Conservation (phyloP, 2,113 vertebrate genomes). For the Sceloporus undulatus region DNA sequence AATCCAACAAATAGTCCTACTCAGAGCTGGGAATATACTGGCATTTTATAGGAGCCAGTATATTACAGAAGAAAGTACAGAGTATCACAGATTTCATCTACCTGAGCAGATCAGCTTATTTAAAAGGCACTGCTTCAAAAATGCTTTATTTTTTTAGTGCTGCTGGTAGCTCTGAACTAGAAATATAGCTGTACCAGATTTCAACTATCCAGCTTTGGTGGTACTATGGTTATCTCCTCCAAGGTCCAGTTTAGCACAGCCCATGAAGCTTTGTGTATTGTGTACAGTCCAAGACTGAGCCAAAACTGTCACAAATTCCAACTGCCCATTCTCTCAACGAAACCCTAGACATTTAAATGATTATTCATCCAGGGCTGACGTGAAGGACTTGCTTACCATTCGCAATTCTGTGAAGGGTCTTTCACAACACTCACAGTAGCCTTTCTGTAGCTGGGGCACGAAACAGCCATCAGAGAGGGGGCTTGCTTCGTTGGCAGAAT, state of each 20-base stretch:
- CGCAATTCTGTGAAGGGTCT: conserved; percentile 71
- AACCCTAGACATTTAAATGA: not conserved
- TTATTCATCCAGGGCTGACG: not conserved
- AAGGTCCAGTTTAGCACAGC: not conserved
- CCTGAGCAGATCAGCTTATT: not conserved
- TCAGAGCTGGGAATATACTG: not conserved
- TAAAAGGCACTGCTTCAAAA: not conserved
- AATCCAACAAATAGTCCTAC: not conserved
- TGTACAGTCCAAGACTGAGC: not conserved
- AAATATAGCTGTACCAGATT: not conserved
- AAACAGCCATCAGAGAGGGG: not conserved
- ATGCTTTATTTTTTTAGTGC: not conserved
- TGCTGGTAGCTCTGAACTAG: not conserved
- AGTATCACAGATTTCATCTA: not conserved
- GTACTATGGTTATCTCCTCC: not conserved
- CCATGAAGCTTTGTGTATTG: not conserved
- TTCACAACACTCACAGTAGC: conserved; percentile 82
- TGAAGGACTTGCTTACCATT: conserved; percentile 58
- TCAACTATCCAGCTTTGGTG: not conserved
- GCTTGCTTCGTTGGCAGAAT: conserved; percentile 29
- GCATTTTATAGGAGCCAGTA: not conserved
- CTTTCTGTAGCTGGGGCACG: conserved; percentile 63
- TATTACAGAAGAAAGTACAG: not conserved
- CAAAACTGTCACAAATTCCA: not conserved
- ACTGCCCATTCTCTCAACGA: not conserved